These are phyloP conservation scores for Halictus rubicundus DNA, from an alignment of 1,140 invertebrate genomes.

Conservation along the genomic window DNA sequence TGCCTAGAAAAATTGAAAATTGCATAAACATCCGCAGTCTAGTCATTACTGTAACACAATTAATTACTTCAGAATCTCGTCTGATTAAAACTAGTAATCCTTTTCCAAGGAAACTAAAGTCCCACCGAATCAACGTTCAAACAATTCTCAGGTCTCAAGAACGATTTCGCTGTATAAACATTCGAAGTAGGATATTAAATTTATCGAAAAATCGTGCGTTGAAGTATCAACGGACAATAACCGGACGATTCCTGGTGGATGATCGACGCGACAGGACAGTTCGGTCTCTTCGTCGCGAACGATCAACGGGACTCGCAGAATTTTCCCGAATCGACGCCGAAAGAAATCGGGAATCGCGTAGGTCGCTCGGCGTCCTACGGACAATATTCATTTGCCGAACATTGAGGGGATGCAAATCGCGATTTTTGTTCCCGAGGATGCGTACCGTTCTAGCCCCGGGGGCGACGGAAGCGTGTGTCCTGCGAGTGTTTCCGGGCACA, in stretches of 20 bases:
- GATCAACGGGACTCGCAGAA: slow-evolving; percentile 36
- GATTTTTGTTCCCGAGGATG: slow-evolving; percentile 26
- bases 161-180: no score
- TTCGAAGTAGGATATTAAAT: no score
- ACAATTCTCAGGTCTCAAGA: no score
- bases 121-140: no score
- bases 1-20: no score
- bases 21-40: no score
- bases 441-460: slow-evolving; percentile 20
- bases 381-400: slow-evolving; percentile 39
- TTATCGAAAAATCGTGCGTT: no score
- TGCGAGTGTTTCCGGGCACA: slow-evolving; percentile 28
- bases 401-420: slow-evolving; percentile 44
- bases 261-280: background rate
- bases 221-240: no score
- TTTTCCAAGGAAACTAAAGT: no score
- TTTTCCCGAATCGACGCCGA: slow-evolving; percentile 8
- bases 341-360: background rate
- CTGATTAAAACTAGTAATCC: no score
- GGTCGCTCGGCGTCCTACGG: background rate
- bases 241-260: background rate
- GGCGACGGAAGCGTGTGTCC: slow-evolving; percentile 6
- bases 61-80: no score
- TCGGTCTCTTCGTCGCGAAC: slow-evolving; percentile 19
- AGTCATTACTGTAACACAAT: no score